A percentile compares a stretch with the other conserved stretches of the same genome.
These are phyloP conservation scores for Melipona bicolor DNA, from an alignment of 2,888 invertebrate species.

Conservation along the genomic window DNA sequence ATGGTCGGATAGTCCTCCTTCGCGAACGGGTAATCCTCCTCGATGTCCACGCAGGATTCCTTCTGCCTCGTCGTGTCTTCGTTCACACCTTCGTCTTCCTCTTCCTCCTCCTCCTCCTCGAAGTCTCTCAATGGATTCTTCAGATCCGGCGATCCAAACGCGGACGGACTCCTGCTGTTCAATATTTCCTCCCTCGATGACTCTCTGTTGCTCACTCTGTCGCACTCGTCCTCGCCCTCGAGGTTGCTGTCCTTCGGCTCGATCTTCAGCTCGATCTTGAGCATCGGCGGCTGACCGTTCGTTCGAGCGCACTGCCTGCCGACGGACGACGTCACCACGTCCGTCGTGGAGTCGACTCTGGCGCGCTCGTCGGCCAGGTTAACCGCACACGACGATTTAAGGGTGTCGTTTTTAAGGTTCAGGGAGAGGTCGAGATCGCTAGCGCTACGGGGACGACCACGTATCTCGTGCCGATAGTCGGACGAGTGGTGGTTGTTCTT, in stretches of 20 bases:
- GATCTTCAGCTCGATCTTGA: constrained; percentile 85
- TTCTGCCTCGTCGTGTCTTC: constrained; percentile 69
- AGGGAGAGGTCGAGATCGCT: constrained; percentile 79
- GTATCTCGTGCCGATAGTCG: constrained; percentile 72
- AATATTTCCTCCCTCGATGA: not conserved
- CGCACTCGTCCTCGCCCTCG: constrained; percentile 50
- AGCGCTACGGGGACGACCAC: constrained; percentile 80
- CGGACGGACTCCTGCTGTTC: constrained; percentile 17
- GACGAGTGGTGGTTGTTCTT: constrained; percentile 70
- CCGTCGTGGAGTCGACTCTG: constrained; percentile 75
- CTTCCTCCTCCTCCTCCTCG: constrained; percentile 67
- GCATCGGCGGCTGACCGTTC: constrained; percentile 84
- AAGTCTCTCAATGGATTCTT: constrained; percentile 72
- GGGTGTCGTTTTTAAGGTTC: constrained; percentile 75
- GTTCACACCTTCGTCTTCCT: constrained; percentile 32
- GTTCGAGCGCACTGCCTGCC: constrained; percentile 84
- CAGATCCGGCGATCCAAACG: constrained; percentile 46
- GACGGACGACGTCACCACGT: constrained; percentile 84
- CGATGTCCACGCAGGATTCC: constrained; percentile 80
- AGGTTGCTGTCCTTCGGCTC: constrained; percentile 60
- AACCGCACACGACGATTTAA: constrained; percentile 52
- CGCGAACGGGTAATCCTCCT: constrained; percentile 83
- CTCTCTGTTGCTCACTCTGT: constrained; percentile 4
- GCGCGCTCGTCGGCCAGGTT: constrained; percentile 82
- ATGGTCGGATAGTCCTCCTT: constrained; percentile 83